Evolutionary conservation across 1,140 invertebrate species (phyloP), one percentile per base, ranked within the genome.

Genomic region (Stegodyphus mimosarum): DNA sequence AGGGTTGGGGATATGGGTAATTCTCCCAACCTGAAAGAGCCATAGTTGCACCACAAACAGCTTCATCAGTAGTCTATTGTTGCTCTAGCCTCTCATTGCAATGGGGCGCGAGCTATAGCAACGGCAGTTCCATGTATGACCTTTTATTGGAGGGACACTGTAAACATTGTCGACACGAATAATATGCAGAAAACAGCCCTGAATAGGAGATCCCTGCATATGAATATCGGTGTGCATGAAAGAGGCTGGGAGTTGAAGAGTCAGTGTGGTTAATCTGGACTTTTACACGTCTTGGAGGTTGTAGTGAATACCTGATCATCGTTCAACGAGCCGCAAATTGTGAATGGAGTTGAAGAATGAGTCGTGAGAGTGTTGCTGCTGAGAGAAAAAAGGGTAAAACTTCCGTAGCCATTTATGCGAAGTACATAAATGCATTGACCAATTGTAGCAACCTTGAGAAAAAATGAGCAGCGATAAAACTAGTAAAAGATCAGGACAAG

Each of bases 11-110:
- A 83, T 83, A 83, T 67, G 80, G 80, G 80, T 83, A 83, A 83
- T 83, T 83, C 80, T 74, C 71, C 50, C 80, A 60, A 53, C 80
- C 10, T 33, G n/a, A 51, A 51, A 49, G 9, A 79, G 15, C 64
- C 53, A 83, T 73, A 74, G 80, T 60, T 10, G 63, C 48, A 63
- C 33, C 80, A 83, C 80, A 83, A 83, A 83, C 80, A 83, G 80
- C 80, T 83, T 83, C 80, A 83, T 83, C 80, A 83, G n/a, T 60
- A 33, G 17, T 49, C 80, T 81, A 83, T 83, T 83, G 80, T 81
- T 60, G 17, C 18, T 33, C 9, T 15, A 33, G 17, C 33, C 33
- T 33, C 33, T 33, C 33, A 33, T 33, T 33, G 33, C 50, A 71
- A n/a, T 66, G 17, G 67, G 80, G 80, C 80, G 80, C 71, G 80